Conservation (phyloP, 2,888 invertebrate species). For the Hirtodrosophila trivittata region DNA sequence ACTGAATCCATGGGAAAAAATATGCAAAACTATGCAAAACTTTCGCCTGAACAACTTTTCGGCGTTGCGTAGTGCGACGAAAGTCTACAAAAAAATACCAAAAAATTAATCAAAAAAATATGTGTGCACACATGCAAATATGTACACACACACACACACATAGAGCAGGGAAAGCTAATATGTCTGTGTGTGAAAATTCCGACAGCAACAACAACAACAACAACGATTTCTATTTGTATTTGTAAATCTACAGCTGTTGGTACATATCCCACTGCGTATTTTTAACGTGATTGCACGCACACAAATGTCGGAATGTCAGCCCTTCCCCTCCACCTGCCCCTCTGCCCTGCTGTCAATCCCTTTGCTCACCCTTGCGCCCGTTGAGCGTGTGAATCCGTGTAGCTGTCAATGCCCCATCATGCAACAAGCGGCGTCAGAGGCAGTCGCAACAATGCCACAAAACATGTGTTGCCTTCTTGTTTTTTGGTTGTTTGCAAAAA, state of each 20-base stretch:
- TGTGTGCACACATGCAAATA: slow-evolving; percentile 48
- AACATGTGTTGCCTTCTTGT: slow-evolving; percentile 52
- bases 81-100: slow-evolving; percentile 20
- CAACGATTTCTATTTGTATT: slow-evolving; percentile 20
- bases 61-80: slow-evolving; percentile 28
- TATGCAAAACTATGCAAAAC: slow-evolving; percentile 77
- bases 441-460: slow-evolving; percentile 40
- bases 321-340: not conserved
- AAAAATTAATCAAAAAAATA: slow-evolving; percentile 66
- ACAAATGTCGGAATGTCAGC: slow-evolving; percentile 35
- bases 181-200: slow-evolving; percentile 37
- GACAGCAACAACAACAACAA: slow-evolving; percentile 18
- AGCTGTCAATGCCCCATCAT: slow-evolving; percentile 66
- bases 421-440: slow-evolving; percentile 54
- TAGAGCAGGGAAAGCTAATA: slow-evolving; percentile 20
- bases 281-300: slow-evolving; percentile 64
- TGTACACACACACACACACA: slow-evolving; percentile 22
- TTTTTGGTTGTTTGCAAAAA: slow-evolving; percentile 23
- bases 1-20: slow-evolving; percentile 45
- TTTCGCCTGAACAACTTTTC: slow-evolving; percentile 56
- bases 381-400: slow-evolving; percentile 42
- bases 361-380: slow-evolving; percentile 25
- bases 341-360: not conserved
- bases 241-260: slow-evolving; percentile 62
- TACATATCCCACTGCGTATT: slow-evolving; percentile 65